Conservation (phyloP, 2,113 vertebrate genomes). For the Carettochelys insculpta region DNA sequence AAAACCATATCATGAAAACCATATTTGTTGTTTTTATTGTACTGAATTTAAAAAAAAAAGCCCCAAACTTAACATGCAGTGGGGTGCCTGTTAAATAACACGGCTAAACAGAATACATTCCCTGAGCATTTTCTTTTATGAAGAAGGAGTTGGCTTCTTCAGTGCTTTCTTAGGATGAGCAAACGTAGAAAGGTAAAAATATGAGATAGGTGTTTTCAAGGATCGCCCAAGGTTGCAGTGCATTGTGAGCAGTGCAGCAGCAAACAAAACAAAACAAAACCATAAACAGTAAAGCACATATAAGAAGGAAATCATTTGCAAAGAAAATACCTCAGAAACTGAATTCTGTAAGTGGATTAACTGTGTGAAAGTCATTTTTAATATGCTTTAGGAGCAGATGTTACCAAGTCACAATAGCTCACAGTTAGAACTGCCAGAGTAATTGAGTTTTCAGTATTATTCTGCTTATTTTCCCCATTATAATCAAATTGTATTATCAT, state of each 20-base stretch:
- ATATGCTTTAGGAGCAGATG: constrained; percentile 56
- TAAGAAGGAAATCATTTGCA: not conserved
- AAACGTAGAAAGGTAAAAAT: not conserved
- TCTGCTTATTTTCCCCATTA: constrained; percentile 70
- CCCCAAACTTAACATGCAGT: not conserved
- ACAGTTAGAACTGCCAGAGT: constrained; percentile 59
- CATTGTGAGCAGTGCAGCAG: not conserved
- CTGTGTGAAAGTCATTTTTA: constrained; percentile 69
- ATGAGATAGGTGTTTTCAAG: not conserved
- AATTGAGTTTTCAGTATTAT: constrained; percentile 69
- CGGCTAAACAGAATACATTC: not conserved
- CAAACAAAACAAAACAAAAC: not conserved
- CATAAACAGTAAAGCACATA: not conserved
- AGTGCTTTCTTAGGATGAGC: constrained; percentile 20
- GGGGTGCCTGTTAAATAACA: not conserved
- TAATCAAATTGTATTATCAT: constrained; percentile 85
- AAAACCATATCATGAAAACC: not conserved
- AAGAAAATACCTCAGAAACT: constrained; percentile 33
- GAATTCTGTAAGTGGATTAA: not conserved
- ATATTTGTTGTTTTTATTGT: not conserved
- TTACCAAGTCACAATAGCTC: constrained; percentile 42
- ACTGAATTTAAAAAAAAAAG: not conserved
- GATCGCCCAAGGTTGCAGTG: not conserved
- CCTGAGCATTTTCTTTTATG: not conserved
- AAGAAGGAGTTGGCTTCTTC: constrained; percentile 10